Percentiles rank a stretch among this genome's conserved stretches.
phyloP scores from a whole-genome alignment of 2,113 vertebrate genomes.

The Pteronura brasiliensis region DNA sequence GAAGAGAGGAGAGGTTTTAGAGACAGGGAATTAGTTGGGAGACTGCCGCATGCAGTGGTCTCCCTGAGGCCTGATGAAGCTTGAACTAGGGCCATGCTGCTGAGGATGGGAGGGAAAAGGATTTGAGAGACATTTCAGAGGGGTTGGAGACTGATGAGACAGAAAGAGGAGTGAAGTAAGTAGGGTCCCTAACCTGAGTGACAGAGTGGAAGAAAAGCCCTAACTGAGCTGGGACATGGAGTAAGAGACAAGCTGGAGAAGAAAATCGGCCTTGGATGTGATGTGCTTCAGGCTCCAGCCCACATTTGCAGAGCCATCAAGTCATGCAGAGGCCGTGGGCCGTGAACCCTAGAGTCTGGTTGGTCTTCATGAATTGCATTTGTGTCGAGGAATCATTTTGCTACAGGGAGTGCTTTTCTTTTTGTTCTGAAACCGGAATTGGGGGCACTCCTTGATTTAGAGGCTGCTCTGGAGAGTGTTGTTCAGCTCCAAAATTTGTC shows the following conservation, averaged over 20 bases:
- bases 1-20: neutral
- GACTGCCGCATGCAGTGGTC: neutral
- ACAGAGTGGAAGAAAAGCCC: neutral
- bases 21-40: neutral
- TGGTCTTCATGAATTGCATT: neutral
- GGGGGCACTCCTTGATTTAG: neutral
- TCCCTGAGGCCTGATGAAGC: neutral
- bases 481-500: conserved; percentile 2
- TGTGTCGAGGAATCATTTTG: neutral
- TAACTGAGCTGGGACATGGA: neutral
- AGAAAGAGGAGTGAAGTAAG: neutral
- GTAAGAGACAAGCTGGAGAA: neutral
- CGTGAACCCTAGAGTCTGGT: neutral
- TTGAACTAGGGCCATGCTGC: neutral
- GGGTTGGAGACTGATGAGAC: neutral
- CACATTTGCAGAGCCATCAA: neutral
- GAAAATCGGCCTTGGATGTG: neutral
- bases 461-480: neutral
- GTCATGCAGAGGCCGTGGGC: neutral
- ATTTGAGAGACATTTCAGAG: neutral
- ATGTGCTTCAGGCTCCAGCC: neutral
- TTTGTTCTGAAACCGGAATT: neutral
- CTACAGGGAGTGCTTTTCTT: neutral
- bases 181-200: neutral
- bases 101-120: neutral